These are phyloP conservation scores for Leptoclinus maculatus DNA, from an alignment of 2,797 vertebrate species.

Conservation along the genomic window DNA sequence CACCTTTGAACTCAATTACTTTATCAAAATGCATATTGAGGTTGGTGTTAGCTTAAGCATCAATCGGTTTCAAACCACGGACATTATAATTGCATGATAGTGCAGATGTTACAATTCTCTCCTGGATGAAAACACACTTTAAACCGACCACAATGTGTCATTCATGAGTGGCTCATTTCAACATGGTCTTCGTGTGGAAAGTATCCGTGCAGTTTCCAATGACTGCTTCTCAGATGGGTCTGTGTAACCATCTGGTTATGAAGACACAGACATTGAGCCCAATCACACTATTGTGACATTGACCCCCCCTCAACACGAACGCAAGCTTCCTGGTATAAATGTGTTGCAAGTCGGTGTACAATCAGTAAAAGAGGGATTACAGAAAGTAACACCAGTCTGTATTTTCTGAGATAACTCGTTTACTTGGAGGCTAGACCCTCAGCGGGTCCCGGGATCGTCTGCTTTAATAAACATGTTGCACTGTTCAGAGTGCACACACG, in stretches of 20 bases:
- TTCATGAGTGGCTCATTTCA: no score
- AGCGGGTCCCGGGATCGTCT: not conserved
- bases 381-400: not conserved
- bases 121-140: slow-evolving; percentile 19
- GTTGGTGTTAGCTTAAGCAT: slow-evolving; percentile 17
- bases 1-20: slow-evolving; percentile 69
- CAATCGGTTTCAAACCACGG: slow-evolving; percentile 26
- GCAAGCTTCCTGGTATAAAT: not conserved
- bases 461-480: not conserved
- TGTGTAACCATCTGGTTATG: not conserved
- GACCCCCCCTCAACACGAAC: not conserved
- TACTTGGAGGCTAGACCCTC: not conserved
- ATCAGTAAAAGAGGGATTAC: not conserved
- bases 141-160: not conserved
- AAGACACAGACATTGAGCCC: not conserved
- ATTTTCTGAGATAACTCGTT: not conserved
- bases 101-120: slow-evolving; percentile 31
- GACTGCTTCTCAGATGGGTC: not conserved
- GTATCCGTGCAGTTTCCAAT: not conserved
- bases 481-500: not conserved
- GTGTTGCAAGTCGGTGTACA: not conserved
- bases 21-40: slow-evolving; percentile 49
- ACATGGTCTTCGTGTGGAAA: not conserved
- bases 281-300: not conserved
- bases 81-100: slow-evolving; percentile 32